Evolutionary conservation across 2,113 vertebrate genomes (phyloP), one percentile per base, ranked within the genome.

Genomic region (Corydoras sp.): DNA sequence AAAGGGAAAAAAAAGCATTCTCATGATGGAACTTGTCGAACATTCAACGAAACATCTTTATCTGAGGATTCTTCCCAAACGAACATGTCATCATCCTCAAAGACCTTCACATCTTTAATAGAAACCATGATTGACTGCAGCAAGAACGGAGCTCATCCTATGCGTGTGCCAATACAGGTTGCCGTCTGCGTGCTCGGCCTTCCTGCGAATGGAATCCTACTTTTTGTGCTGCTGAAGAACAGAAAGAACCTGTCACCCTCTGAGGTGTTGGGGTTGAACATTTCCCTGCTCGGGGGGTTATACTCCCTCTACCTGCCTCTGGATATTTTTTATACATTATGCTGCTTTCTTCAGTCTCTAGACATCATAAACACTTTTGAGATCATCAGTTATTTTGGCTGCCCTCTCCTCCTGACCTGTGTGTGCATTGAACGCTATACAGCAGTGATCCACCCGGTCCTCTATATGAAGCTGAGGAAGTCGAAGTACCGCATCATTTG

Each of bases 371-470:
- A 76, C 0, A 3, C 53, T 50, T 73, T 82, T 32, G 49, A 3
- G 4, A 67, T 78, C 15, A 69, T 88, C 14, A 81, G 73, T 62
- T 5, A 82, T 63, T 62, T 80, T 3, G 82, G 84, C 62, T 87
- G 81, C 14, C 88, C 84, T 2, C 48, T 87, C 62, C 78, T 87
- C 56, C 68, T 87, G 31, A 49, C 83, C 24, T 79, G 83, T 11
- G 86, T 87, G 85, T 88, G 85, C 32, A 9, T 84, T 24, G 85
- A 85, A 62, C 82, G 84, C 53, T 82, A 83, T 74, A 6, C 80
- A 55, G 85, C 85, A 0, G 81, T 80, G 53, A 49, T 65, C 0
- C 73, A 54, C 14, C 81, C 84, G 0, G 62, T 84, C 54, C 62
- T 82, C 54, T 84, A 83, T 76, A 73, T 85, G 55, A 77, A 29